Evolutionary conservation across 2,113 vertebrate species (phyloP).

Genomic region (Callipepla squamata): DNA sequence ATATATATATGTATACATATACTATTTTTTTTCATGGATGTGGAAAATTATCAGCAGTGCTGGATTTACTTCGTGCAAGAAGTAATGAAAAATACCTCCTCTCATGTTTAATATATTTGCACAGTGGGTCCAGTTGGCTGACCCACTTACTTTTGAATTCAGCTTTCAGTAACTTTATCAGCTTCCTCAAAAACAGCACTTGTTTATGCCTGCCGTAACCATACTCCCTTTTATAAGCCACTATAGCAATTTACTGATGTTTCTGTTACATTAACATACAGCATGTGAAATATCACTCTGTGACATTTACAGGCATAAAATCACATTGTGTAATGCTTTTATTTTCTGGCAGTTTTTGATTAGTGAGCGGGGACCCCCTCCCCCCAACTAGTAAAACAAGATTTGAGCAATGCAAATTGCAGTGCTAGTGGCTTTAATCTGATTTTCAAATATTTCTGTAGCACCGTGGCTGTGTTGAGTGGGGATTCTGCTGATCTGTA

Average conservation of each 20-base stretch:
- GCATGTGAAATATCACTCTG: neutral
- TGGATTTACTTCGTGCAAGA: neutral
- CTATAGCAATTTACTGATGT: neutral
- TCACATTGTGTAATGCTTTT: neutral
- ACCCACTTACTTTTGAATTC: neutral
- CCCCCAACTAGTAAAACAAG: neutral
- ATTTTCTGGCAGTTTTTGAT: conserved; percentile 36
- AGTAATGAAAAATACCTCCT: neutral
- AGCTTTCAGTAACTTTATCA: neutral
- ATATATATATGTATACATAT: too few species aligned
- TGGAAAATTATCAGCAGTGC: neutral
- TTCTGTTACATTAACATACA: neutral
- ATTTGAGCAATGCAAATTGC: neutral
- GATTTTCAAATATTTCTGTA: neutral
- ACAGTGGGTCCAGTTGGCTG: neutral
- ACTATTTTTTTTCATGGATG: neutral
- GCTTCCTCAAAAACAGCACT: neutral
- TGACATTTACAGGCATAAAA: conserved; percentile 16
- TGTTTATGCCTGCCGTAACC: neutral
- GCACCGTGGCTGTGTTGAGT: neutral
- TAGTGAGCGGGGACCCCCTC: neutral
- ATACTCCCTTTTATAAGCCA: conserved; percentile 21
- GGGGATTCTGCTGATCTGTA: neutral
- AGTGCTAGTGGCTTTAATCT: neutral
- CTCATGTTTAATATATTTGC: neutral